Evolutionary conservation across 2,888 invertebrate species (phyloP).

Genomic region (Eristalinus sepulchralis): DNA sequence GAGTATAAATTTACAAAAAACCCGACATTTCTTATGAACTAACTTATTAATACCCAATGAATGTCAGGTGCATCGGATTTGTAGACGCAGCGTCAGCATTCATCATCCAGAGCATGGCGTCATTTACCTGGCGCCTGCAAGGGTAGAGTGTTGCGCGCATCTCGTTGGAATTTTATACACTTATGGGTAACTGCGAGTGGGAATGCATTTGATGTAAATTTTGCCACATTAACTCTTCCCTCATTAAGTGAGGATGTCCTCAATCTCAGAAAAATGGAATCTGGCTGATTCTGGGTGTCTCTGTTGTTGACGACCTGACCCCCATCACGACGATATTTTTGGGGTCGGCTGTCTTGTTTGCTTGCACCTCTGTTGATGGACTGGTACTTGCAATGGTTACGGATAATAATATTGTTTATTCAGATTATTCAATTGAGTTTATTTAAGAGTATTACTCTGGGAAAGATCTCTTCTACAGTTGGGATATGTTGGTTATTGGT

Average conservation of each 20-base stretch:
- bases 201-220: not conserved
- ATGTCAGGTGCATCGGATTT: too few relatives aligned
- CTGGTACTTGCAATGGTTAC: not conserved
- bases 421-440: not conserved
- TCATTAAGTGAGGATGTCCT: not conserved
- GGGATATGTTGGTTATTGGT: slow-evolving; percentile 22
- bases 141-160: too few relatives aligned
- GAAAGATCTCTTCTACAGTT: not conserved
- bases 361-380: not conserved
- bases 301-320: not conserved
- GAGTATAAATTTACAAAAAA: too few relatives aligned
- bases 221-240: not conserved
- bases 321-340: not conserved
- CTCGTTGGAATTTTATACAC: too few relatives aligned
- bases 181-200: not conserved
- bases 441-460: not conserved
- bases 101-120: too few relatives aligned
- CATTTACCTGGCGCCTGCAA: too few relatives aligned
- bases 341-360: not conserved
- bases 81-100: too few relatives aligned
- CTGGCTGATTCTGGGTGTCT: not conserved
- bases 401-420: not conserved
- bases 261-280: not conserved
- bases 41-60: too few relatives aligned
- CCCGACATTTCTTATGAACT: too few relatives aligned